phyloP scores from a whole-genome alignment of 2,113 vertebrate species.

The Todiramphus chloris region DNA sequence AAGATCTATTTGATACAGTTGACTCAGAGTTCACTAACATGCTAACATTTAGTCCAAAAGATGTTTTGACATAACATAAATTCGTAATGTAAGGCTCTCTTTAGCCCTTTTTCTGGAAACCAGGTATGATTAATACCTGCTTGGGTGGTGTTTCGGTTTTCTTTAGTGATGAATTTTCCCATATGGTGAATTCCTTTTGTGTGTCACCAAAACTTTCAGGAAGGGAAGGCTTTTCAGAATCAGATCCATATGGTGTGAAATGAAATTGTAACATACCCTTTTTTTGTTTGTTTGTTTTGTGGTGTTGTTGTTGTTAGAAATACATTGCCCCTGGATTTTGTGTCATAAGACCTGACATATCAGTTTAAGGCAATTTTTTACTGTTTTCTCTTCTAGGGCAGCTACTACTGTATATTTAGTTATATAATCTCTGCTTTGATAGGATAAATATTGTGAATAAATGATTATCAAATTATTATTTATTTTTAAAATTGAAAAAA shows the following conservation, averaged over 20 bases:
- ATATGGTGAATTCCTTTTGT: background rate
- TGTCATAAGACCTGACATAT: background rate
- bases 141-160: background rate
- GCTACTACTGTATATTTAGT: background rate
- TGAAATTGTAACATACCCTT: background rate
- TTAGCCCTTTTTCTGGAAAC: background rate
- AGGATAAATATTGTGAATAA: background rate
- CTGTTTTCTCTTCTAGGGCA: background rate
- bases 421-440: background rate
- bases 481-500: background rate
- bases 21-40: background rate
- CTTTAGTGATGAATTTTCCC: background rate
- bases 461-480: background rate
- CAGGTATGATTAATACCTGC: background rate
- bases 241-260: background rate
- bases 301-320: background rate
- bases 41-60: background rate
- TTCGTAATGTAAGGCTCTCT: background rate
- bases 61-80: background rate
- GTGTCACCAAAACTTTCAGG: background rate
- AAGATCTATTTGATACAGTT: background rate
- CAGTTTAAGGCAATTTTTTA: background rate
- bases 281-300: background rate
- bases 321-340: background rate
- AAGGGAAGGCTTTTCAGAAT: background rate